Conservation (phyloP, 2,888 invertebrate species). For the Folsomia candida region DNA sequence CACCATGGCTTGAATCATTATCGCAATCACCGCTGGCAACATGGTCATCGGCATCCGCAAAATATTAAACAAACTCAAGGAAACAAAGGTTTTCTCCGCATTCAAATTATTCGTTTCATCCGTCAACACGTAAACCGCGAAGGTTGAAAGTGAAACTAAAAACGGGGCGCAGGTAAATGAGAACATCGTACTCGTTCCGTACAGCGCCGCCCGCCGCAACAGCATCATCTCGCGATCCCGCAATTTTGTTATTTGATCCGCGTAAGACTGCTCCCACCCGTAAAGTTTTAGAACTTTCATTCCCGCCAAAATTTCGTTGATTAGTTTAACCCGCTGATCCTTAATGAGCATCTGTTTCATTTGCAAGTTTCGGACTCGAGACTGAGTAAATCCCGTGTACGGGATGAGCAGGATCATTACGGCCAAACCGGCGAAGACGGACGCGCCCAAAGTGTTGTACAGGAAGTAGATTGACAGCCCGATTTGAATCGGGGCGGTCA, state of each 20-base stretch:
- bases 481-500: slow-evolving; percentile 89
- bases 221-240: slow-evolving; percentile 55
- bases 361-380: slow-evolving; percentile 56
- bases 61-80: slow-evolving; percentile 80
- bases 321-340: slow-evolving; percentile 85
- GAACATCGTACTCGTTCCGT: slow-evolving; percentile 54
- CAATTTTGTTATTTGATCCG: slow-evolving; percentile 49
- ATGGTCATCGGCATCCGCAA: slow-evolving; percentile 72
- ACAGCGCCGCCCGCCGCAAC: slow-evolving; percentile 55
- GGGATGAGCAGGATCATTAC: slow-evolving; percentile 92
- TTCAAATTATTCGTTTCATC: slow-evolving; percentile 70
- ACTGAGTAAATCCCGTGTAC: slow-evolving; percentile 42
- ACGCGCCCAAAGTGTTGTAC: slow-evolving; percentile 62
- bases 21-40: not conserved
- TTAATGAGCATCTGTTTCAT: slow-evolving; percentile 59
- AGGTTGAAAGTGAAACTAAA: too few species aligned
- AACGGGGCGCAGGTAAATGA: too few species aligned
- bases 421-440: slow-evolving; percentile 87
- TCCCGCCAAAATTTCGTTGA: slow-evolving; percentile 89
- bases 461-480: slow-evolving; percentile 77
- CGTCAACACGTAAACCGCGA: slow-evolving; percentile 73
- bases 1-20: not conserved
- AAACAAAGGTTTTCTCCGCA: slow-evolving; percentile 79
- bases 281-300: slow-evolving; percentile 71
- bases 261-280: slow-evolving; percentile 50